Evolutionary conservation across 2,888 invertebrate species (phyloP), one percentile per base, ranked within the genome.

Genomic region (Drosophila quinaria): DNA sequence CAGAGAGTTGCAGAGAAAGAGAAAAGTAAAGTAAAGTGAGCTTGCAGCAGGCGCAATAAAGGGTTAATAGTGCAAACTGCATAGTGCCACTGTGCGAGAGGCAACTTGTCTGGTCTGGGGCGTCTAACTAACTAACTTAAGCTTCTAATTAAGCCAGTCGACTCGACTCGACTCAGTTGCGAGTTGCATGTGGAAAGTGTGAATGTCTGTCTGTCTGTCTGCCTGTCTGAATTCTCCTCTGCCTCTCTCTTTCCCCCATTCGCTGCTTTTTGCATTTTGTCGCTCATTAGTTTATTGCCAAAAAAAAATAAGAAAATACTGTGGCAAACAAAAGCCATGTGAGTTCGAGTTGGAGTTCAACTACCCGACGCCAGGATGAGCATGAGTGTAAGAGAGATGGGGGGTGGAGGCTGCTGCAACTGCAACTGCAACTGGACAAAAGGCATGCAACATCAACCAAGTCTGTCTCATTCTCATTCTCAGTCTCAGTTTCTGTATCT

Each of bases 41-140:
- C 31, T 35, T 35, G 41, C 33, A 25, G 74, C 61, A 56, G 49
- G 47, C 51, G 88, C 90, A 83, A 56, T 77, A 85, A 85, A 83
- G 89, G 84, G 84, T 85, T 85, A 85, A 85, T 85, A 85, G 84
- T 85, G 84, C 90, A 85, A 86, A 90, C 87, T 85, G 87, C 87
- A 81, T 74, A 70, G 82, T 78, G 78, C 79, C 74, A 78, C 82
- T 81, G 75, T 73, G 78, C 79, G 46, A 29, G 46, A 29, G 67
- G 62, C 63, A 62, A 70, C 35, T 60, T 70, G 82, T 80, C 81
- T 76, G 80, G 82, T 80, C 81, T 80, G 80, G 80, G 78, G 74
- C 56, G 41, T 69, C 78, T 81, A 81, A 79, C 80, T 81, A 79
- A 79, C 80, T 82, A 79, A 79, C 79, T 78, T 81, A 78, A 75